Conservation (phyloP, 2,113 vertebrate genomes). For the Oplegnathus fasciatus region DNA sequence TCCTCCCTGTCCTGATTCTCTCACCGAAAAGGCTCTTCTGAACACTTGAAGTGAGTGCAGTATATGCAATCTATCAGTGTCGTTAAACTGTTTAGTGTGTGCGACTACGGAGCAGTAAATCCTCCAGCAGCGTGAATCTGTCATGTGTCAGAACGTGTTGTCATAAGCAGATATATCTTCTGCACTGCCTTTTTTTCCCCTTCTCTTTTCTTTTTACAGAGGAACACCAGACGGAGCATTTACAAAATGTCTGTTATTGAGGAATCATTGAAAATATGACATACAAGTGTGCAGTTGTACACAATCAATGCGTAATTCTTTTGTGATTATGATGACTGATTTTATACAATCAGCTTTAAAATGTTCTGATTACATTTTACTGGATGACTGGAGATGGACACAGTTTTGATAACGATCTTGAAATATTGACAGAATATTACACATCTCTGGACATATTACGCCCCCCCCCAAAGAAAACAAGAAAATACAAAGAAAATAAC, state of each 20-base stretch:
- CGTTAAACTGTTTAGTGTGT: constrained; percentile 70
- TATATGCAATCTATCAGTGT: constrained; percentile 61
- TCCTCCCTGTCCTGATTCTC: constrained; percentile 45
- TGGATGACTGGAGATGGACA: constrained; percentile 20
- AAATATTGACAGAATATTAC: constrained; percentile 32
- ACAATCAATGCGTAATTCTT: constrained; percentile 28
- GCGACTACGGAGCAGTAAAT: constrained; percentile 63
- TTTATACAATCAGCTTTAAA: constrained; percentile 37
- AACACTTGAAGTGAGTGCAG: constrained; percentile 56
- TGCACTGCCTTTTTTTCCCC: background rate
- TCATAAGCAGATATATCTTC: constrained; percentile 65
- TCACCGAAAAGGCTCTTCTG: constrained; percentile 21
- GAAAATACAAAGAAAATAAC: constrained; percentile 1
- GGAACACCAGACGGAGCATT: constrained; percentile 39
- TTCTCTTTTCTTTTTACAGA: constrained; percentile 21
- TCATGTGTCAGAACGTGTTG: constrained; percentile 65
- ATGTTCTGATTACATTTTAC: constrained; percentile 23
- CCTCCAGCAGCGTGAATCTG: constrained; percentile 61
- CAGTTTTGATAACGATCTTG: constrained; percentile 16
- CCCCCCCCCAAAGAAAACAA: background rate
- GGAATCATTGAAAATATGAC: constrained; percentile 32
- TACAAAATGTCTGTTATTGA: constrained; percentile 44
- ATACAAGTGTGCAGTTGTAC: constrained; percentile 29
- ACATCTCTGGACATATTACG: constrained; percentile 9
- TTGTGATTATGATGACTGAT: constrained; percentile 33